Percentiles rank a stretch among this genome's conserved stretches.
Evolutionary conservation across 2,888 invertebrate species (phyloP).

Genomic region (Brachypterus glaber): DNA sequence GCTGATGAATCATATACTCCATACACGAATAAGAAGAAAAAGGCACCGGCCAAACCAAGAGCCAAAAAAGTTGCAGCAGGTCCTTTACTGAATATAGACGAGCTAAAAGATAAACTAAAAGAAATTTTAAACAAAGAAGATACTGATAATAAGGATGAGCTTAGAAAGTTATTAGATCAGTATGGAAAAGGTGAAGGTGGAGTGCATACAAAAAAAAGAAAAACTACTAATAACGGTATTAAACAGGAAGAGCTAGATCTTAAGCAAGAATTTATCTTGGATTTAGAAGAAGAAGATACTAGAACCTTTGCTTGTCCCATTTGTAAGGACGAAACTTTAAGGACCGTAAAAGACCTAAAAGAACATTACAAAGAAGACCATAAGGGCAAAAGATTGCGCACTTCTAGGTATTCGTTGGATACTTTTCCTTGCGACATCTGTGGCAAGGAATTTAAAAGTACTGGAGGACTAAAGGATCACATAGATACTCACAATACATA

Average conservation of each 20-base stretch:
- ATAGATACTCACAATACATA: conserved; percentile 37
- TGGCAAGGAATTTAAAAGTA: conserved; percentile 32
- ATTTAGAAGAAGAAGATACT: conserved; percentile 9
- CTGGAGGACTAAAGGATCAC: conserved; percentile 34
- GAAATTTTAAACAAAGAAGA: too few species aligned
- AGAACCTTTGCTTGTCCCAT: conserved; percentile 24
- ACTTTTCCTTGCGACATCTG: conserved; percentile 35
- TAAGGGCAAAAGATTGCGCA: conserved; percentile 28
- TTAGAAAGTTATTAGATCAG: too few species aligned
- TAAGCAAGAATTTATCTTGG: too few species aligned
- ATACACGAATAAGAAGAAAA: too few species aligned
- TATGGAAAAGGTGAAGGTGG: too few species aligned
- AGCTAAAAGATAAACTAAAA: conserved; percentile 2
- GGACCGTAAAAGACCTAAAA: conserved; percentile 27
- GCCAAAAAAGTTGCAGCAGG: not conserved
- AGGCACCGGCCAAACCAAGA: conserved; percentile 8
- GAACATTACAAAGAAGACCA: conserved; percentile 29
- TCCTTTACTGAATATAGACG: not conserved
- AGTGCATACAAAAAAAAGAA: too few species aligned
- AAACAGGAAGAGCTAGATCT: conserved; percentile 1
- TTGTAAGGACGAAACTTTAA: conserved; percentile 27
- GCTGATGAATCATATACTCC: too few species aligned
- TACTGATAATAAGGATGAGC: too few species aligned
- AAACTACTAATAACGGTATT: too few species aligned
- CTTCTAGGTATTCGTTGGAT: conserved; percentile 24